Evolutionary conservation across 2,888 invertebrate genomes (phyloP), one percentile per base, ranked within the genome.

Genomic region (Celastrina argiolus): DNA sequence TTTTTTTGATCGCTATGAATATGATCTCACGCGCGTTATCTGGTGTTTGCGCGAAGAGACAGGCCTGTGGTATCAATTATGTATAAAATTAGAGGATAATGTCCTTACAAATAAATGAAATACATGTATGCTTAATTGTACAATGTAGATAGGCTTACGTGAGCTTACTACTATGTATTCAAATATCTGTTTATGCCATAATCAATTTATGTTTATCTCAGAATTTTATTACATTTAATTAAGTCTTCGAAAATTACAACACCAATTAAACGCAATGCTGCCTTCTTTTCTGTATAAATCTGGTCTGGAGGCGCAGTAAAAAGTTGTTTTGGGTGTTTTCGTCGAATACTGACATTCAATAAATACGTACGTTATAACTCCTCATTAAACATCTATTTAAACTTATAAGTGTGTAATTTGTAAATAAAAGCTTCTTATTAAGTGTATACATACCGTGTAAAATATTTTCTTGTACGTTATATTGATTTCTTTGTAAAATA

Each of bases 401-500:
- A 64, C 22, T 16, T 14, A 58, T 65, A 64, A 31, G 31, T 56
- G 56, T 65, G 36, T 39, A 18, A 64, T 56, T 56, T 65, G 36
- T 39, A 34, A 64, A 45, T 45, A 45, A 34, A 22, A 34, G 64
- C 42, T 56, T 45, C 31, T 34, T 51, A 51, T 64, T 64, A 51
- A 28, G 26, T 5, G 39, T 31, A 51, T 26, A 51, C 51, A 51
- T 51, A 51, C 12, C 12, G 12, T 61, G 61, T 39, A 61, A 56
- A 56, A 63, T 63, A 56, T 22, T 58, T 58, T 41, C 58, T 64
- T 63, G 39, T 51, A 67, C 34, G 16, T 28, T 36, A 18, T 61
- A 34, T 42, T 26, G 4, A 64, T 59, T 28, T 56, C 31, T 69
- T 70, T 69, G 65, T 67, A 71, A 65, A 68, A 56, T 51, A 56